A percentile compares a stretch with the other conserved stretches of the same genome.
These are phyloP conservation scores for Tenthredo mesomela DNA, from an alignment of 2,888 invertebrate species.

Conservation along the genomic window DNA sequence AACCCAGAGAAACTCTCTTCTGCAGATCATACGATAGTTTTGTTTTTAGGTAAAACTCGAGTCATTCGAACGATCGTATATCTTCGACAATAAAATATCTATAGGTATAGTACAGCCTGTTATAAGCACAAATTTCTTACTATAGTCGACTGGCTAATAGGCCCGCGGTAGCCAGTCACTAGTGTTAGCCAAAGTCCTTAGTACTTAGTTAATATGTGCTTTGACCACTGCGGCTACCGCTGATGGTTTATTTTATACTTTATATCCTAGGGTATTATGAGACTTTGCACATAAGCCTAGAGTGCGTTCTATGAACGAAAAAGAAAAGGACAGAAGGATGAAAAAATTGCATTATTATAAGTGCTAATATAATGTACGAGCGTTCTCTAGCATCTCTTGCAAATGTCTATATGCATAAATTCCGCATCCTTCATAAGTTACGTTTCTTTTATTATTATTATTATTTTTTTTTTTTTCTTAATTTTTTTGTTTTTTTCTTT, in stretches of 20 bases:
- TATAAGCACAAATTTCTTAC: background rate
- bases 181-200: background rate
- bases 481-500: background rate
- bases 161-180: background rate
- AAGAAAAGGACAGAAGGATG: too few species aligned
- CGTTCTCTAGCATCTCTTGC: background rate
- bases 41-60: background rate
- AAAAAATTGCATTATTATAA: background rate
- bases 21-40: background rate
- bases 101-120: too few species aligned
- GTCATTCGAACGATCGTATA: background rate
- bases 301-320: background rate
- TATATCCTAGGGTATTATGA: background rate
- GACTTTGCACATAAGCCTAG: background rate
- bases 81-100: background rate
- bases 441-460: background rate
- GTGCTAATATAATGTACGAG: slow-evolving; percentile 1
- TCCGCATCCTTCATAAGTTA: background rate
- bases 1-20: background rate
- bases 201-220: background rate
- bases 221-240: background rate
- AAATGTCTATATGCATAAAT: slow-evolving; percentile 11
- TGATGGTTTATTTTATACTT: background rate
- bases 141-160: background rate
- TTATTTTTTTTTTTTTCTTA: background rate